These are phyloP conservation scores for Drosophila ohnishii DNA, from an alignment of 1,140 invertebrate species.

Conservation along the genomic window DNA sequence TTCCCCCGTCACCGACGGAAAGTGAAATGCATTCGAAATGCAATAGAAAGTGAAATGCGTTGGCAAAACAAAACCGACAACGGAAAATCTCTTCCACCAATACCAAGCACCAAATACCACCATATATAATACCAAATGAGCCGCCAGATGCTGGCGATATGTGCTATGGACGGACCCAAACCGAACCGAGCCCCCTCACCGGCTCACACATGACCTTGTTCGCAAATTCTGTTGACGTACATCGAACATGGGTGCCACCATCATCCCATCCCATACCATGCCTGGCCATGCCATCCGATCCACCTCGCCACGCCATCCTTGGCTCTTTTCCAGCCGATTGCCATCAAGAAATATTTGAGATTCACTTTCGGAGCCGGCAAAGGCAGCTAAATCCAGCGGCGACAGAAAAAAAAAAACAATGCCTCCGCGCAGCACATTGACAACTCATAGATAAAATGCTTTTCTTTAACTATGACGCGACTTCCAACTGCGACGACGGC, in stretches of 20 bases:
- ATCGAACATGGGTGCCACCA: constrained; percentile 48
- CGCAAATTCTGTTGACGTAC: constrained; percentile 55
- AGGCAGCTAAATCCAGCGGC: constrained; percentile 7
- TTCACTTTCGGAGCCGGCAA: constrained; percentile 65
- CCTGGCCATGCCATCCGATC: constrained; percentile 2
- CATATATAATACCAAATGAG: constrained; percentile 54
- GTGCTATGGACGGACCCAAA: constrained; percentile 22
- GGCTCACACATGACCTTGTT: constrained; percentile 73
- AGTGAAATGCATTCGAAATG: constrained; percentile 78
- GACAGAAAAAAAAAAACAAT: constrained; percentile 54
- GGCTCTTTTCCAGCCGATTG: constrained; percentile 33
- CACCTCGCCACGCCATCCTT: constrained; percentile 42
- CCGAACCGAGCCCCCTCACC: constrained; percentile 2
- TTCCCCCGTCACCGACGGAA: constrained; percentile 44
- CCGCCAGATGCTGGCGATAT: constrained; percentile 63
- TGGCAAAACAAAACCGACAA: constrained; percentile 42
- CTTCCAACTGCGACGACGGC: constrained; percentile 38
- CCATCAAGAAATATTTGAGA: constrained; percentile 74
- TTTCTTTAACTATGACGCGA: constrained; percentile 56
- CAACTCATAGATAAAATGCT: constrained; percentile 73
- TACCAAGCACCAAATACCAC: constrained; percentile 31
- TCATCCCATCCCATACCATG: constrained; percentile 1
- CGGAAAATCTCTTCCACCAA: constrained; percentile 29
- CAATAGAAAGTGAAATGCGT: constrained; percentile 79
- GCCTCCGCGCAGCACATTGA: constrained; percentile 33